These are phyloP conservation scores for Brachycybe producta DNA, from an alignment of 2,888 invertebrate species.

Conservation along the genomic window DNA sequence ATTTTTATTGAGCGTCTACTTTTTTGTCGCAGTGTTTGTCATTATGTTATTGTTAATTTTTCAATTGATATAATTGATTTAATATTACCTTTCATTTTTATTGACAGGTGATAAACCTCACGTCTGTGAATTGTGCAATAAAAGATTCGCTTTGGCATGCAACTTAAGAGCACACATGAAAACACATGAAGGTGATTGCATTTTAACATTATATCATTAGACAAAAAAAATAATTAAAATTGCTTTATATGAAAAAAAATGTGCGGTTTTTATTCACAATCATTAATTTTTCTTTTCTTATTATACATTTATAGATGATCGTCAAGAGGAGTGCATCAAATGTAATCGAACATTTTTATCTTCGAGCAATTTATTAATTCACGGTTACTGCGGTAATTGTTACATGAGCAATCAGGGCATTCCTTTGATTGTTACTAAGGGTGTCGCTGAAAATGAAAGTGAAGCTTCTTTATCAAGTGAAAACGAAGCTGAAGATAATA, in stretches of 20 bases:
- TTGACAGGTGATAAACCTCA: conserved; percentile 64
- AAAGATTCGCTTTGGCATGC: conserved; percentile 57
- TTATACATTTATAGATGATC: conserved; percentile 39
- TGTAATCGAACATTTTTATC: conserved; percentile 43
- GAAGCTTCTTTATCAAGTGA: conserved; percentile 3
- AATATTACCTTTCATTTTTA: no score
- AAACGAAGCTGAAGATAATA: conserved; percentile 7
- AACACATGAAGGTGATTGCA: conserved; percentile 50
- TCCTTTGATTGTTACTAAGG: conserved; percentile 16
- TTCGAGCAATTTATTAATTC: conserved; percentile 19
- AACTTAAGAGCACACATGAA: conserved; percentile 59
- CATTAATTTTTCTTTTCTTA: not conserved
- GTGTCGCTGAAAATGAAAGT: conserved; percentile 2
- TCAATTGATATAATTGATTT: no score
- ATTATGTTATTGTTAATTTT: no score
- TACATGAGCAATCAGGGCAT: conserved; percentile 19
- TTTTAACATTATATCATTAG: no score
- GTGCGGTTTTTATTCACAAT: not conserved
- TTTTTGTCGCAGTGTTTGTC: no score
- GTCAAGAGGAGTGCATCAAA: conserved; percentile 46
- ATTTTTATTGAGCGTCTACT: no score
- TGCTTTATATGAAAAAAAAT: not conserved
- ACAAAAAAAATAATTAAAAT: no score
- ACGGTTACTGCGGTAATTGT: conserved; percentile 20
- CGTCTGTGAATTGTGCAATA: conserved; percentile 53